Evolutionary conservation across 2,888 invertebrate species (phyloP).

Genomic region (Idaea aversata): DNA sequence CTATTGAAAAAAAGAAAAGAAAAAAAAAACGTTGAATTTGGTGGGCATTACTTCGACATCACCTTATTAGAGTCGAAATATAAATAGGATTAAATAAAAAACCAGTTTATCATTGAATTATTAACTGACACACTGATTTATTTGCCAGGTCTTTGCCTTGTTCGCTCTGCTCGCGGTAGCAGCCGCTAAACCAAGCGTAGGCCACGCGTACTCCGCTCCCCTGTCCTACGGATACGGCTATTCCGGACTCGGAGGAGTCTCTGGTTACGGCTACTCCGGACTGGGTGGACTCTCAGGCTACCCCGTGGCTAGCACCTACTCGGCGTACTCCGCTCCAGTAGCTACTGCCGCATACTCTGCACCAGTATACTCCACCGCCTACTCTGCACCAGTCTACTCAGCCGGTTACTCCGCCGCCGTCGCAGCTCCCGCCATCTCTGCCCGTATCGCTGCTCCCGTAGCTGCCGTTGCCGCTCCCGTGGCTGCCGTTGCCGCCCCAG

Average conservation of each 20-base stretch:
- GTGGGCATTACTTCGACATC: too few species aligned
- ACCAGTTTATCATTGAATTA: neutral
- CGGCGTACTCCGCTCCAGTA: slow-evolving; percentile 26
- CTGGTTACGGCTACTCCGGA: neutral
- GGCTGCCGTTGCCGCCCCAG: neutral
- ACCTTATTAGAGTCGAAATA: too few species aligned
- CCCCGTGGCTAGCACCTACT: neutral
- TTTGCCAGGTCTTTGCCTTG: neutral
- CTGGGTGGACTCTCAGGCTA: neutral
- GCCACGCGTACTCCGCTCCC: neutral
- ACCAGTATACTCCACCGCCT: slow-evolving; percentile 43
- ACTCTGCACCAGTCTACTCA: neutral
- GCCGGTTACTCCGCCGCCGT: neutral
- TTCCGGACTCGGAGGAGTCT: neutral
- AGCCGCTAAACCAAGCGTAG: slow-evolving; percentile 28
- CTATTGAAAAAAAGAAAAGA: too few species aligned
- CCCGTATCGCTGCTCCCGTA: neutral
- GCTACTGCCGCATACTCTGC: slow-evolving; percentile 26
- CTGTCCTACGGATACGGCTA: neutral
- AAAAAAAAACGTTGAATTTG: too few species aligned
- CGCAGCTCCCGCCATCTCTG: neutral
- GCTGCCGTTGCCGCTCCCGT: neutral
- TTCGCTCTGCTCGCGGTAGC: slow-evolving; percentile 29
- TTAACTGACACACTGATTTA: neutral
- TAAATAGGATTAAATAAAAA: neutral